Evolutionary conservation across 2,797 vertebrate genomes (phyloP).

Genomic region (Geotrypetes seraphini): DNA sequence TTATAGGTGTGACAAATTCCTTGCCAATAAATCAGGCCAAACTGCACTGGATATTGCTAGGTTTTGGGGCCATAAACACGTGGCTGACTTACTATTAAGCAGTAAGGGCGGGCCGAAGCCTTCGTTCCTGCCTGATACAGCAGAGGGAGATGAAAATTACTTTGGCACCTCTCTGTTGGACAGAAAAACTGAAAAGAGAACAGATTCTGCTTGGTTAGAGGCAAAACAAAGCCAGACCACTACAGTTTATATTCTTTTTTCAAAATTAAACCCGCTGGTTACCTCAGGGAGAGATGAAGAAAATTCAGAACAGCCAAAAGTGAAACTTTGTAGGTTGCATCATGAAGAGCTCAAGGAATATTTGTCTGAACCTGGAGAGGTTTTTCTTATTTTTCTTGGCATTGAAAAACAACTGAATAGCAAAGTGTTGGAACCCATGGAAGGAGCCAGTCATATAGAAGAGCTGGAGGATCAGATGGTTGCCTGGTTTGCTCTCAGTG

Average conservation of each 20-base stretch:
- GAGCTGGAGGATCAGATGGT: conserved; percentile 51
- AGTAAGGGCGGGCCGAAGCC: conserved; percentile 26
- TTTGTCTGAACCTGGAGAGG: conserved; percentile 41
- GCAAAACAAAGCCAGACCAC: conserved; percentile 50
- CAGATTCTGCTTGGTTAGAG: conserved; percentile 64
- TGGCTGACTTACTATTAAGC: conserved; percentile 58
- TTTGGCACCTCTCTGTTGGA: conserved; percentile 74
- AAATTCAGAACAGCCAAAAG: conserved; percentile 34
- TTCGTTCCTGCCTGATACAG: conserved; percentile 29
- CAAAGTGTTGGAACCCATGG: not conserved
- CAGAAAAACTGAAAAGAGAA: conserved; percentile 73
- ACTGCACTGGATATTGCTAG: conserved; percentile 79
- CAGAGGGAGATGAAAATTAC: conserved; percentile 60
- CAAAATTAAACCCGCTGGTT: conserved; percentile 71
- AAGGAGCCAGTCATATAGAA: conserved; percentile 4
- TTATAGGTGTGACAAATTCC: conserved; percentile 66
- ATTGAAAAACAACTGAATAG: conserved; percentile 53
- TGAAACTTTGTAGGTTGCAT: conserved; percentile 62
- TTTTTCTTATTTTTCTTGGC: conserved; percentile 75
- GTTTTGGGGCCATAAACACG: conserved; percentile 86
- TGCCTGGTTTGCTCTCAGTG: conserved; percentile 80
- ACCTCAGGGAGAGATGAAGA: conserved; percentile 21
- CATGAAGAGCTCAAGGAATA: conserved; percentile 54
- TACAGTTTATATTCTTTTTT: conserved; percentile 77
- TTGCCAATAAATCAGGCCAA: conserved; percentile 72